Evolutionary conservation across 1,140 invertebrate species (phyloP).

Genomic region (Spodoptera frugiperda): DNA sequence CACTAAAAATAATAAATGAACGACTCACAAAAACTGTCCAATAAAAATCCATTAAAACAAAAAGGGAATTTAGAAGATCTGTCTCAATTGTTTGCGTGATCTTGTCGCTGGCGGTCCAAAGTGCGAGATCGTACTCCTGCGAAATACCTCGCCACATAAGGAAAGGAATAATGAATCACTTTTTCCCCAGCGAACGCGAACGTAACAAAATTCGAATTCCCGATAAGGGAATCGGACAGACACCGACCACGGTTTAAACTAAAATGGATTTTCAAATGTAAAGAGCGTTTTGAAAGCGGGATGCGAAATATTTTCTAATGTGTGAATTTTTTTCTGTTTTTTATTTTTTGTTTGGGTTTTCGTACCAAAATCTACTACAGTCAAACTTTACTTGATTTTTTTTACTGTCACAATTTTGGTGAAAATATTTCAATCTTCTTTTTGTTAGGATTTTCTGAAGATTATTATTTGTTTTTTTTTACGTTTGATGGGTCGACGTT

Average conservation of each 20-base stretch:
- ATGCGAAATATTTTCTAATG: no score
- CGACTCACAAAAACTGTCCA: background rate
- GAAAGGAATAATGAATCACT: constrained; percentile 33
- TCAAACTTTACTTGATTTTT: no score
- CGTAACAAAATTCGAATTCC: constrained; percentile 30
- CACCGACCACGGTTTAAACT: constrained; percentile 6
- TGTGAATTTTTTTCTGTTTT: no score
- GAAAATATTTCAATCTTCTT: no score
- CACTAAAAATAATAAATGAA: no score
- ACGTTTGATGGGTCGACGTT: no score
- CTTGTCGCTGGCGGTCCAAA: background rate
- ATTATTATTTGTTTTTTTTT: no score
- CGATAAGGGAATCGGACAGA: constrained; percentile 26
- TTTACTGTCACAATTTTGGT: no score
- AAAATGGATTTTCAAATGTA: constrained; percentile 12
- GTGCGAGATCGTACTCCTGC: constrained; percentile 8
- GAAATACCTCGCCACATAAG: constrained; percentile 17
- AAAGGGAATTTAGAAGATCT: background rate
- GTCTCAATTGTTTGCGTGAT: constrained; percentile 19
- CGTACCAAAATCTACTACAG: no score
- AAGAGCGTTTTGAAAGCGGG: background rate
- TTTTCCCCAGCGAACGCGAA: background rate
- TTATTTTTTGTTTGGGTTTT: no score
- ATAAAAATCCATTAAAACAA: background rate
- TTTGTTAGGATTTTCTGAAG: no score